Base-by-base conservation (phyloP, 2,113 vertebrate genomes). In the Callorhinus ursinus region DNA sequence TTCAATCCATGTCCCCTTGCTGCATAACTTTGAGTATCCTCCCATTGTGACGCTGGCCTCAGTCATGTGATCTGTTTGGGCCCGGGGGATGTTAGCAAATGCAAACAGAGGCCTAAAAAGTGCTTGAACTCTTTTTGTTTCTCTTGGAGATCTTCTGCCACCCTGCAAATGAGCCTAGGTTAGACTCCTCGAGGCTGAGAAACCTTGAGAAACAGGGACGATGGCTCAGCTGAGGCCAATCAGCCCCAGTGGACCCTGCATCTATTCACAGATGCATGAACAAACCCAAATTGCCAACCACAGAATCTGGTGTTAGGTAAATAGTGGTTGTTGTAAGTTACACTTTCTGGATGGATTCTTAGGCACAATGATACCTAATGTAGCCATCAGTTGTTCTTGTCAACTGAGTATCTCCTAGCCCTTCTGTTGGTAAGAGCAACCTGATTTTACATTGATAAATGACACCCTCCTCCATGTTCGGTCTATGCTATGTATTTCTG, bases 401-500 rank as follows among this genome's bases (percentile, higher is more conserved):
- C 59, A 55, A 9, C 49, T 21, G 76, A 81, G 46, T 63, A 39
- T 46, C 74, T 86, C 15, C 42, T 87, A 13, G 13, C 18, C 33
- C 28, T 84, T 88, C 55, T 91, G 49, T 65, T 42, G 21, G 12
- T 67, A 74, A 51, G 9, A 77, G 61, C 22, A 61, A 59, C 42
- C 51, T 89, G 85, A 74, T 90, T 93, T 95, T 79, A 77, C 46
- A 42, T 21, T 55, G 39, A 55, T 69, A n/a, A 94, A 77, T 49
- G 74, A 76, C 7, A 67, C 14, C 33, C 14, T 76, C 26, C 31
- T 39, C 16, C 59, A 61, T 61, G 83, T 86, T 82, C 33, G 61
- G 46, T 81, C 51, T 42, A 31, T 11, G 57, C 33, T 51, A 28
- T 46, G 4, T 46, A 31, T 2, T 94, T 90, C 81, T 61, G 22